These are phyloP conservation scores for Sesia bembeciformis DNA, from an alignment of 2,888 invertebrate genomes.

Conservation along the genomic window DNA sequence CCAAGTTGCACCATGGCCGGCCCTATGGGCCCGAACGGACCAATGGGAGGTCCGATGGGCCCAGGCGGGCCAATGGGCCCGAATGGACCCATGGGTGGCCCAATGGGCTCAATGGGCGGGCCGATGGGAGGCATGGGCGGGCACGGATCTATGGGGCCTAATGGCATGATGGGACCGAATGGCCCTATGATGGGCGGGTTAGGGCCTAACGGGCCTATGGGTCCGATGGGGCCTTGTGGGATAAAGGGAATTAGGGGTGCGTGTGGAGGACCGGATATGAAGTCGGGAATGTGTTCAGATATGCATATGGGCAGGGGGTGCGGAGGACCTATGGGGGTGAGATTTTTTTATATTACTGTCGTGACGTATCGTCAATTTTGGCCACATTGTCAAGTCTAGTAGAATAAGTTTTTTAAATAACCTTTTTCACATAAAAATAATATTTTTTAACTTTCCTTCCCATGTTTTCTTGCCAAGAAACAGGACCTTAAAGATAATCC, in stretches of 20 bases:
- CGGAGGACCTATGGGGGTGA: conserved; percentile 70
- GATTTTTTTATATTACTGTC: conserved; percentile 11
- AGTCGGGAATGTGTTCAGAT: conserved; percentile 64
- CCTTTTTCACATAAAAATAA: too few relatives aligned
- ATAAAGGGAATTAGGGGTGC: conserved; percentile 66
- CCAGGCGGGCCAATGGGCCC: conserved; percentile 35
- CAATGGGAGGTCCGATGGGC: conserved; percentile 53
- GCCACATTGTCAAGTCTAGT: too few relatives aligned
- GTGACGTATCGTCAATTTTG: too few relatives aligned
- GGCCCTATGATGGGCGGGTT: conserved; percentile 61
- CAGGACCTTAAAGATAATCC: too few relatives aligned
- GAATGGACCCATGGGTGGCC: conserved; percentile 29
- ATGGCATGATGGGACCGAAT: conserved; percentile 62
- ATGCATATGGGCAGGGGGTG: conserved; percentile 71
- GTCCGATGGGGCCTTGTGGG: conserved; percentile 68
- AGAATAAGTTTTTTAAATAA: too few relatives aligned
- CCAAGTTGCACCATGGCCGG: conserved; percentile 66
- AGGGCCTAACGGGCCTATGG: conserved; percentile 67
- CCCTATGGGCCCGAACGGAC: conserved; percentile 53
- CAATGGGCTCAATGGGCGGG: conserved; percentile 34
- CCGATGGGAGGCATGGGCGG: conserved; percentile 43
- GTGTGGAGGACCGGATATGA: conserved; percentile 70
- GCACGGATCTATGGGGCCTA: conserved; percentile 50
- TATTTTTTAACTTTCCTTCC: too few relatives aligned
- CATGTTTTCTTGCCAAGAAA: too few relatives aligned